Evolutionary conservation across 2,113 vertebrate species (phyloP).

Genomic region (Chamaetylas fuelleborni): DNA sequence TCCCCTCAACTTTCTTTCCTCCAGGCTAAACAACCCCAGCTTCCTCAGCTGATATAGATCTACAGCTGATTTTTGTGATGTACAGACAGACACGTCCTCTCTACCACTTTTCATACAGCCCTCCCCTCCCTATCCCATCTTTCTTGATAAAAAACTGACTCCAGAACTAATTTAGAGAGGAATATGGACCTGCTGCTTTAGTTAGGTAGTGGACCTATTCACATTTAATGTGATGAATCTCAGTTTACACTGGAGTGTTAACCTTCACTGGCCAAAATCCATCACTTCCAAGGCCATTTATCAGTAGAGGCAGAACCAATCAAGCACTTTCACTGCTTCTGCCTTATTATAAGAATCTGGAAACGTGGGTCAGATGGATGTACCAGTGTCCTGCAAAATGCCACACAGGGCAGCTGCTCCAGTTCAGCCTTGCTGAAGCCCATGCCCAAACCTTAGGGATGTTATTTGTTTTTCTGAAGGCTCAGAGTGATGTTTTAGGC

Average conservation of each 20-base stretch:
- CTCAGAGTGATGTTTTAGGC: background rate
- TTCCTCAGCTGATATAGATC: background rate
- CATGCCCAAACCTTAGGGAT: background rate
- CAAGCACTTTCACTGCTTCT: accelerated
- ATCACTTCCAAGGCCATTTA: background rate
- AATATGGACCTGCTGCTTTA: background rate
- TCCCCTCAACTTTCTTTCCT: background rate
- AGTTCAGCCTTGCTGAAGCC: background rate
- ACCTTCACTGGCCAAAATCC: background rate
- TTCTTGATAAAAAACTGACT: background rate
- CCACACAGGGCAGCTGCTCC: background rate
- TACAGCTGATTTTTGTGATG: background rate
- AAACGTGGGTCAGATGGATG: background rate
- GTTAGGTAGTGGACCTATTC: background rate
- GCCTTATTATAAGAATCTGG: background rate
- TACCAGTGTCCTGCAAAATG: background rate
- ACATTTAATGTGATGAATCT: background rate
- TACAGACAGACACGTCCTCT: accelerated
- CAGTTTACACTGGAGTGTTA: background rate
- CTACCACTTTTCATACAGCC: background rate
- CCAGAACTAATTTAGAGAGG: background rate
- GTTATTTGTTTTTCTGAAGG: background rate
- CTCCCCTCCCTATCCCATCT: background rate
- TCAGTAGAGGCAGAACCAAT: background rate
- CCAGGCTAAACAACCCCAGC: background rate